Percentiles rank a stretch among this genome's conserved stretches.
Conservation (phyloP, 2,888 invertebrate genomes). For the Drosophila melanocephala region DNA sequence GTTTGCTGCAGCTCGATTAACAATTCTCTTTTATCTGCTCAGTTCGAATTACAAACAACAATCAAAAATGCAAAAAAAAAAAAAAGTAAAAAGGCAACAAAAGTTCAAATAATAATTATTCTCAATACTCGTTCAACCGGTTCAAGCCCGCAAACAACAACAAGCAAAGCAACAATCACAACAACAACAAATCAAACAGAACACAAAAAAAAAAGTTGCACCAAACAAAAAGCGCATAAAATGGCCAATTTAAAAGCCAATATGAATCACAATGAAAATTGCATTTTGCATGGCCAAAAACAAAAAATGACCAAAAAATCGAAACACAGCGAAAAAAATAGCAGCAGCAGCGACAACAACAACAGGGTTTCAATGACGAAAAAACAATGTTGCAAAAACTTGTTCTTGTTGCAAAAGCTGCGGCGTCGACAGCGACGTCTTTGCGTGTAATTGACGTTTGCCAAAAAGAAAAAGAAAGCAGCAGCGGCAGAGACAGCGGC, state of each 20-base stretch:
- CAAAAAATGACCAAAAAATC: slow-evolving; percentile 1
- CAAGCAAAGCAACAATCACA: slow-evolving; percentile 20
- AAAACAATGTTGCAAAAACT: slow-evolving; percentile 27
- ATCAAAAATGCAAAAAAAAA: slow-evolving; percentile 46
- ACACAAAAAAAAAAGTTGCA: slow-evolving; percentile 7
- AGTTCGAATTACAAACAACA: slow-evolving; percentile 29
- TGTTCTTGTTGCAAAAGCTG: slow-evolving; percentile 40
- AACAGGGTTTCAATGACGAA: slow-evolving; percentile 14
- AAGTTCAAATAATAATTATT: slow-evolving; percentile 50
- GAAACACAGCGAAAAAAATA: slow-evolving; percentile 25
- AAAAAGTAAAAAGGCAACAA: slow-evolving; percentile 6
- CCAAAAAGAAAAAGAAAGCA: slow-evolving; percentile 45
- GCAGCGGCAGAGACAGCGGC: slow-evolving; percentile 14
- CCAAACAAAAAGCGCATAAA: slow-evolving; percentile 21
- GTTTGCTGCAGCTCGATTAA: not conserved
- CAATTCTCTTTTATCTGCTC: not conserved
- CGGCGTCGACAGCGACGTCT: slow-evolving; percentile 13
- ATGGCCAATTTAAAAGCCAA: slow-evolving; percentile 48
- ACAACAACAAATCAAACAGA: slow-evolving; percentile 13
- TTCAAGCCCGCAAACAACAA: slow-evolving; percentile 44
- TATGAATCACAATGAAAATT: slow-evolving; percentile 62
- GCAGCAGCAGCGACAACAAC: slow-evolving; percentile 5
- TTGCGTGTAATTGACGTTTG: slow-evolving; percentile 65
- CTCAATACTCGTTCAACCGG: slow-evolving; percentile 52
- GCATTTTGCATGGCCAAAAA: slow-evolving; percentile 45